Evolutionary conservation across 2,113 vertebrate genomes (phyloP), one percentile per base, ranked within the genome.

Genomic region (Fukomys damarensis): DNA sequence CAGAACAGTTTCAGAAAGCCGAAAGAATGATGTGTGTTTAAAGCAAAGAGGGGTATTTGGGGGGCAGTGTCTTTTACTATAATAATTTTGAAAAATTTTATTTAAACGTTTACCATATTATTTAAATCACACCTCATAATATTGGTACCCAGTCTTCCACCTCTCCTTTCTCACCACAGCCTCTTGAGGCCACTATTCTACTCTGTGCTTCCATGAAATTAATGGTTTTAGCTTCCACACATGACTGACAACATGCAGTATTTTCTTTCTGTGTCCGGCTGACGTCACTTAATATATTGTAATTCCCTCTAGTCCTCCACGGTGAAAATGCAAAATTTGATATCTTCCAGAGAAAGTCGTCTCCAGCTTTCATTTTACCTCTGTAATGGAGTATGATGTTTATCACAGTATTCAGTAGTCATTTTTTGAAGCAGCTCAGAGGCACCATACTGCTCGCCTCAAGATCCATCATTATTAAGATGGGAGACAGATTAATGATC

Each of bases 341-440:
- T 83, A 43, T 1, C 28, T 30, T 52, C 11, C 84, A 89, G 56
- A 94, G 86, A 96, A 93, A 88, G 61, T 46, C 56, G 88, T 70
- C 83, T 68, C 0, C 76, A 81, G 89, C 52, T 96, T 97, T 89
- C 14, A 35, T 95, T 95, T 96, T 96, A 30, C 20, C 93, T 85
- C 38, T 59, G 14, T 95, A 93, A 97, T 97, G 58, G 35, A 90
- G 12, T 72, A 30, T 59, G 70, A 88, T 28, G 0, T 49, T 52
- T 93, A 43, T 81, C 7, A 52, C 54, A 52, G 28, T 79, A 7
- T 65, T 97, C 59, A 54, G 26, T 16, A 82, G 86, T 87, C 95
- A 76, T 76, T 85, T 97, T 87, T 97, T 96, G 92, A 89, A 98
- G 63, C 66, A 72, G 70, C 30, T 84, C 10, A 92, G 22, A 68